A percentile compares a stretch with the other conserved stretches of the same genome.
Evolutionary conservation across 1,140 invertebrate genomes (phyloP).

Genomic region (Pteromalus puparum): DNA sequence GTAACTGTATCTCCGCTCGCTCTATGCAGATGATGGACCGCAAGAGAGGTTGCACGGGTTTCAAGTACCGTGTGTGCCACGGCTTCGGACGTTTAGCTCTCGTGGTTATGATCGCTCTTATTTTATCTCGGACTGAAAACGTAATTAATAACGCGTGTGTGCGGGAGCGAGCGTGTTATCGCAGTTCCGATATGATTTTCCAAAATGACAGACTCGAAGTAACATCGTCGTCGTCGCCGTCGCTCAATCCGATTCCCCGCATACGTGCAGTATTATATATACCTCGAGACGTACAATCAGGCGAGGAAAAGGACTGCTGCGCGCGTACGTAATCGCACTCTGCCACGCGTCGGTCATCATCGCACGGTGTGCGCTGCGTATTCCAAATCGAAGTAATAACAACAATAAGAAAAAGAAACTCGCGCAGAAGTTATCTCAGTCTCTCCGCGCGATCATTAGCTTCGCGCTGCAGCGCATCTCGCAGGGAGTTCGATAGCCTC

Average conservation of each 20-base stretch:
- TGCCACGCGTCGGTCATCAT: constrained; percentile 7
- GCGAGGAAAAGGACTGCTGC: neutral
- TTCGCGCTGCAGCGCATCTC: neutral
- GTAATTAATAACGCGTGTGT: no score
- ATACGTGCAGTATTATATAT: no score
- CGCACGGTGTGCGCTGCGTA: neutral
- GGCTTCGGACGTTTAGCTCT: neutral
- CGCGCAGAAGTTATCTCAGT: neutral
- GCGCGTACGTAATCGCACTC: neutral
- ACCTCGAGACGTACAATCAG: no score
- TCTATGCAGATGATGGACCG: neutral
- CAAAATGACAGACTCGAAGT: no score
- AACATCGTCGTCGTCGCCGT: no score
- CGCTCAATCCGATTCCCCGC: no score
- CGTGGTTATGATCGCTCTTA: no score
- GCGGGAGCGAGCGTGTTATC: no score
- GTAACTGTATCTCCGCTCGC: neutral
- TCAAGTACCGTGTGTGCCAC: no score
- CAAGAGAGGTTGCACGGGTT: no score
- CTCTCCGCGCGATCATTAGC: neutral
- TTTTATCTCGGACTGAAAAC: no score
- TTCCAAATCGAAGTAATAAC: neutral
- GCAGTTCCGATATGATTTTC: no score
- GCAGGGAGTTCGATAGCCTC: constrained; percentile 50
- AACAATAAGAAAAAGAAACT: neutral